Conservation (phyloP, 2,113 vertebrate genomes). For the Sus scrofa region T2T-Sscrofa CM000825.6:23399001-23399500, state of each 20-base stretch:
- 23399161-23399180: neutral
- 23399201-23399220: neutral
- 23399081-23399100: neutral
- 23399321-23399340: neutral
- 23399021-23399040: no score
- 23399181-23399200: neutral
- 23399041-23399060: no score
- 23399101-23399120: neutral
- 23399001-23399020: no score
- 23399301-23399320: neutral
- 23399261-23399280: neutral
- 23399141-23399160: neutral
- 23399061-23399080: neutral
- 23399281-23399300: neutral
- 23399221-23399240: neutral
- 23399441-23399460: neutral
- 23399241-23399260: neutral
- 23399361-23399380: neutral
- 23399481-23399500: neutral
- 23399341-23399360: neutral
- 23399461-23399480: neutral
- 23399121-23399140: neutral
- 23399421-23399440: neutral
- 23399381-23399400: neutral
- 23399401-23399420: neutral